phyloP scores from a whole-genome alignment of 2,113 vertebrate genomes.

The Sciurus niger region DNA sequence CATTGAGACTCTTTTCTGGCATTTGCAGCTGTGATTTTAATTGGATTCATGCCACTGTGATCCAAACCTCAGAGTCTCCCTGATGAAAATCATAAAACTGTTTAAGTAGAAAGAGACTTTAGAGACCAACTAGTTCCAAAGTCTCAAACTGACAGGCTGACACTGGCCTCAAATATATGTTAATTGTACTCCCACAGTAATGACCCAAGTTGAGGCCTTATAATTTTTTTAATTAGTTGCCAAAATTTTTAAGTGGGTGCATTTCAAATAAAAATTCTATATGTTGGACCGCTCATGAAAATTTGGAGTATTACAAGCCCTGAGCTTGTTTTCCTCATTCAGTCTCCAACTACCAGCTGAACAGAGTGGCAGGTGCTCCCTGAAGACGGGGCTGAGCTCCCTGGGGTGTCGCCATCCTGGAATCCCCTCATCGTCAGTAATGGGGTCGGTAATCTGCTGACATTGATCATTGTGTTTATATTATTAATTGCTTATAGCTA shows the following conservation, averaged over 20 bases:
- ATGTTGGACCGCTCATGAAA: constrained; percentile 22
- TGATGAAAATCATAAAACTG: constrained; percentile 53
- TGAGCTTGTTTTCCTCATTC: not conserved
- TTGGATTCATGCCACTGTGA: constrained; percentile 45
- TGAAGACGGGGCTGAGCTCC: not conserved
- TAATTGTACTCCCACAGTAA: not conserved
- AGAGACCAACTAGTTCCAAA: not conserved
- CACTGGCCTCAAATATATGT: not conserved
- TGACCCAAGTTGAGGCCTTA: not conserved
- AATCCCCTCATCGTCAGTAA: not conserved
- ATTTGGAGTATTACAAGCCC: not conserved
- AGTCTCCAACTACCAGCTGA: not conserved
- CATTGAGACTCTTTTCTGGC: not conserved
- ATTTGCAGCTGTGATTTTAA: constrained; percentile 52
- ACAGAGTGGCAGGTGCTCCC: not conserved
- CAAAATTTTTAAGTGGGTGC: not conserved
- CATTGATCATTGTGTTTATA: not conserved
- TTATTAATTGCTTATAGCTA: not conserved
- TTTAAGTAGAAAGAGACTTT: constrained; percentile 13
- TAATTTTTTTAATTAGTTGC: not conserved
- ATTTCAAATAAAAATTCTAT: constrained; percentile 8
- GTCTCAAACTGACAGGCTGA: not conserved
- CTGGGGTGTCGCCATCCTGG: too few relatives aligned
- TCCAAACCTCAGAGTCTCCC: constrained; percentile 32
- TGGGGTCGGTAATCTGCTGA: not conserved